Evolutionary conservation across 2,888 invertebrate species (phyloP).

Genomic region (Apamea sordens): DNA sequence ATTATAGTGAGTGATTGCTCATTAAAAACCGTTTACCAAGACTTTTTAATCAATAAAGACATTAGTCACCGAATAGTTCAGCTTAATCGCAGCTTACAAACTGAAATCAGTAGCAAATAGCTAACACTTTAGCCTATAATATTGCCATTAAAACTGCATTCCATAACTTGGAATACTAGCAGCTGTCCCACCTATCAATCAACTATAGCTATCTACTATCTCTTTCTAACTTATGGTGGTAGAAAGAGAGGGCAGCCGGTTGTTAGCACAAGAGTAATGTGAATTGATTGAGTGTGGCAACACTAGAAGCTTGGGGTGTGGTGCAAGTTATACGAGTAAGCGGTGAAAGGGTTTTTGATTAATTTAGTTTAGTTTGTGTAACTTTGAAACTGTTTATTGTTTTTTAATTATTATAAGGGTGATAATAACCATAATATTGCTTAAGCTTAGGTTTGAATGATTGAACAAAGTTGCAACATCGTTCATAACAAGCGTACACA

Average conservation of each 20-base stretch:
- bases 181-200: slow-evolving; percentile 67
- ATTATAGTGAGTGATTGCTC: neutral
- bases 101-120: slow-evolving; percentile 35
- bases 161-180: slow-evolving; percentile 58
- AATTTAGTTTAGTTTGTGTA: neutral
- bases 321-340: slow-evolving; percentile 44
- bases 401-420: neutral
- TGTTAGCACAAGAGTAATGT: slow-evolving; percentile 61
- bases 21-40: neutral
- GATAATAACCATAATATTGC: neutral
- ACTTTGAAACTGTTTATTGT: neutral
- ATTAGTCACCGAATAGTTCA: slow-evolving; percentile 8
- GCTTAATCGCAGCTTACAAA: neutral
- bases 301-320: slow-evolving; percentile 58
- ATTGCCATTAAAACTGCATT: slow-evolving; percentile 59
- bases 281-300: slow-evolving; percentile 67
- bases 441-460: neutral
- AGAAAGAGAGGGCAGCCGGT: slow-evolving; percentile 50
- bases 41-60: slow-evolving; percentile 7
- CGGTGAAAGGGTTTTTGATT: slow-evolving; percentile 1
- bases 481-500: neutral
- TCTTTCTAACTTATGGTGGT: slow-evolving; percentile 29
- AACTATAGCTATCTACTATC: slow-evolving; percentile 45
- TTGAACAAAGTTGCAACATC: neutral
- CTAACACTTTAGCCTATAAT: slow-evolving; percentile 36